Percentiles rank a stretch among this genome's conserved stretches.
phyloP scores from a whole-genome alignment of 2,888 invertebrate species.

The Amphipyra tragopoginis region DNA sequence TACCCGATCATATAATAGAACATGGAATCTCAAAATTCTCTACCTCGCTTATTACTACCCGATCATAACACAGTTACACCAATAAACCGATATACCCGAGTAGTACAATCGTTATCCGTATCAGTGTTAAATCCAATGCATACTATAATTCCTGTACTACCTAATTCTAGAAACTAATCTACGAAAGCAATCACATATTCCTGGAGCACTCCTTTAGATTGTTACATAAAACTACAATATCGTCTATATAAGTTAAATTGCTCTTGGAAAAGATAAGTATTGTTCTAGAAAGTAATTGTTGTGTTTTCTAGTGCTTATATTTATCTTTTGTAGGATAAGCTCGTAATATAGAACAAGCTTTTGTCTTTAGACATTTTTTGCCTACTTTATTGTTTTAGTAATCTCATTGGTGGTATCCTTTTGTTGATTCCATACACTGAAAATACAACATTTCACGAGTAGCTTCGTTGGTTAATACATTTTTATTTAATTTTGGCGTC shows the following conservation, averaged over 20 bases:
- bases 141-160: constrained; percentile 41
- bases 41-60: constrained; percentile 3
- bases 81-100: constrained; percentile 35
- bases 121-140: constrained; percentile 42
- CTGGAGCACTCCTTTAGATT: constrained; percentile 14
- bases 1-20: not conserved
- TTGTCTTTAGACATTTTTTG: constrained; percentile 2
- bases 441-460: too few relatives aligned
- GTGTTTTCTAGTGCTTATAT: constrained; percentile 18
- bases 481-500: too few relatives aligned
- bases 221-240: constrained; percentile 28
- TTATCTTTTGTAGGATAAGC: constrained; percentile 26
- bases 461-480: too few relatives aligned
- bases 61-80: constrained; percentile 17
- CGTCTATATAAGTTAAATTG: constrained; percentile 44
- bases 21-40: constrained; percentile 1
- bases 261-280: constrained; percentile 34
- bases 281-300: constrained; percentile 30
- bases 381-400: not conserved
- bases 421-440: not conserved
- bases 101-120: constrained; percentile 36
- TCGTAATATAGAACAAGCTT: constrained; percentile 25
- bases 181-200: constrained; percentile 41
- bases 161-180: constrained; percentile 50
- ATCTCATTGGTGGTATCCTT: constrained; percentile 14